Evolutionary conservation across 2,888 invertebrate genomes (phyloP).

Genomic region (Choristoneura rosaceana): DNA sequence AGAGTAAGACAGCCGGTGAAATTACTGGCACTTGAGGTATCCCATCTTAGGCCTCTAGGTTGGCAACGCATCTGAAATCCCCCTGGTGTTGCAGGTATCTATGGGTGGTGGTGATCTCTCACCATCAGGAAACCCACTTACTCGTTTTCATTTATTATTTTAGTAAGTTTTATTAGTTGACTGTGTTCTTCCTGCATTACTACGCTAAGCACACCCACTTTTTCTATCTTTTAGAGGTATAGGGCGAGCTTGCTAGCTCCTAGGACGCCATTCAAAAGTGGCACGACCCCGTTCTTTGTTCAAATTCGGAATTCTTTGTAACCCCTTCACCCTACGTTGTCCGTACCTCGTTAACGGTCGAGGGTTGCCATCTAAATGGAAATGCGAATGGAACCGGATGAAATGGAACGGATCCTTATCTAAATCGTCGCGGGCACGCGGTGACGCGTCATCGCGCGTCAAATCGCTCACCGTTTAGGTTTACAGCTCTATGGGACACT

Average conservation of each 20-base stretch:
- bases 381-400: conserved; percentile 36
- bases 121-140: too few relatives aligned
- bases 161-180: too few relatives aligned
- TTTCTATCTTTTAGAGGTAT: not conserved
- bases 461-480: conserved; percentile 24
- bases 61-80: too few relatives aligned
- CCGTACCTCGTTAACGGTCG: conserved; percentile 36
- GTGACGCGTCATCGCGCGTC: conserved; percentile 28
- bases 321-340: conserved; percentile 35
- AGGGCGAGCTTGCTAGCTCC: too few relatives aligned
- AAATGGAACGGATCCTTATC: conserved; percentile 40
- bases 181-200: not conserved
- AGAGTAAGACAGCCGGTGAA: too few relatives aligned
- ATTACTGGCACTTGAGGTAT: too few relatives aligned
- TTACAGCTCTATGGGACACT: conserved; percentile 1
- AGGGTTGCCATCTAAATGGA: conserved; percentile 41
- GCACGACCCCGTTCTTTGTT: conserved; percentile 34
- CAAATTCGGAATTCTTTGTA: conserved; percentile 33
- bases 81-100: too few relatives aligned
- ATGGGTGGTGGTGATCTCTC: too few relatives aligned
- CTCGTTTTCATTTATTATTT: too few relatives aligned
- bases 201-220: not conserved
- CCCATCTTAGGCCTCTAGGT: too few relatives aligned
- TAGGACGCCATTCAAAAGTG: conserved; percentile 14
- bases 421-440: conserved; percentile 37